These are phyloP conservation scores for Phymanthus crucifer DNA, from an alignment of 92 coral and sea anemone genomes.

Conservation along the genomic window DNA sequence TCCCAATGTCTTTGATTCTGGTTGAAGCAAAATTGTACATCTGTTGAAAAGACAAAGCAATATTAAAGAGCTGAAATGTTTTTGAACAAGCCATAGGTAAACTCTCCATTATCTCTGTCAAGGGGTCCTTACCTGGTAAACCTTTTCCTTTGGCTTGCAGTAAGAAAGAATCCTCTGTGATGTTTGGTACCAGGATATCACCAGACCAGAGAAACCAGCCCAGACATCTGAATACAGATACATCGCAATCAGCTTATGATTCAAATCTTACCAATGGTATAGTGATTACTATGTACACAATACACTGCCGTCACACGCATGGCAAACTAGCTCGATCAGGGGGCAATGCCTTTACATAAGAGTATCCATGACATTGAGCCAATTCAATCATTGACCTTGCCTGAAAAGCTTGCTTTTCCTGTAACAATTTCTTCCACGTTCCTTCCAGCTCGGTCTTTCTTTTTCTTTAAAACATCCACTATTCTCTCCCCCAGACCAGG, in stretches of 20 bases:
- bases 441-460: constrained; percentile 50
- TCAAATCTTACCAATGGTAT: no score
- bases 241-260: neutral
- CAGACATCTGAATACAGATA: constrained; percentile 58
- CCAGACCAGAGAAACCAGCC: constrained; percentile 51
- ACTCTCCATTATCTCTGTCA: no score
- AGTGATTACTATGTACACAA: no score
- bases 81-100: no score
- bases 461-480: constrained; percentile 62
- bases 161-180: constrained; percentile 76
- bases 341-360: no score
- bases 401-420: constrained; percentile 50
- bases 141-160: constrained; percentile 83
- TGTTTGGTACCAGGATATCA: constrained; percentile 68
- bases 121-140: constrained; percentile 57
- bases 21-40: no score
- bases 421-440: constrained; percentile 42
- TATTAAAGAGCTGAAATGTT: no score
- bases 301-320: no score
- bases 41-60: no score
- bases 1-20: no score
- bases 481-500: constrained; percentile 58
- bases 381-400: constrained; percentile 1
- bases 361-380: no score
- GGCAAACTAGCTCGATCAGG: no score